A percentile compares a stretch with the other conserved stretches of the same genome.
Evolutionary conservation across 2,888 invertebrate genomes (phyloP).

Genomic region (Cephus sareptanus): DNA sequence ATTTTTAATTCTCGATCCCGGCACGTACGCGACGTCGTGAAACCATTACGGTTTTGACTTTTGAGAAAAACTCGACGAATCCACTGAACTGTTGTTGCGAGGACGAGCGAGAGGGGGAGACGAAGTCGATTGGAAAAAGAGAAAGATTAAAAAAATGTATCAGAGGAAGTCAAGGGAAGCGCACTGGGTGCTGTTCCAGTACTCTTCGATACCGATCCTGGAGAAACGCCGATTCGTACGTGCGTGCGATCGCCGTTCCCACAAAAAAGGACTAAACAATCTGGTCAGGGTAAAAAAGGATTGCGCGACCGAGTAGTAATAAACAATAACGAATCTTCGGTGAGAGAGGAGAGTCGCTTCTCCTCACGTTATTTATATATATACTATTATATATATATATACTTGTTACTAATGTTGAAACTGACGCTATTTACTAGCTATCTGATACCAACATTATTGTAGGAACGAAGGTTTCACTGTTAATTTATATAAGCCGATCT

Average conservation of each 20-base stretch:
- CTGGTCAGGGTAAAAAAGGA: constrained; percentile 24
- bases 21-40: constrained; percentile 1
- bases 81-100: constrained; percentile 13
- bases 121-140: neutral
- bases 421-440: neutral
- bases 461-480: neutral
- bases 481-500: neutral
- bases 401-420: neutral
- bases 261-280: constrained; percentile 10
- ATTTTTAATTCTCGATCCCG: constrained; percentile 6
- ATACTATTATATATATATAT: neutral
- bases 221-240: constrained; percentile 44
- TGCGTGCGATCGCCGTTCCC: constrained; percentile 32
- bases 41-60: constrained; percentile 9
- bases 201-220: constrained; percentile 17
- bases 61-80: constrained; percentile 18
- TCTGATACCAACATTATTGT: too few relatives aligned
- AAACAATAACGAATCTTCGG: constrained; percentile 30
- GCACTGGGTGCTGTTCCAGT: neutral
- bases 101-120: constrained; percentile 11
- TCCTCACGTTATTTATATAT: neutral
- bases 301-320: constrained; percentile 5
- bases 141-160: neutral
- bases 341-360: neutral
- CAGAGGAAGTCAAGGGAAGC: neutral